Base-by-base conservation (phyloP, 2,888 invertebrate genomes). In the Polydrusus cervinus region DNA sequence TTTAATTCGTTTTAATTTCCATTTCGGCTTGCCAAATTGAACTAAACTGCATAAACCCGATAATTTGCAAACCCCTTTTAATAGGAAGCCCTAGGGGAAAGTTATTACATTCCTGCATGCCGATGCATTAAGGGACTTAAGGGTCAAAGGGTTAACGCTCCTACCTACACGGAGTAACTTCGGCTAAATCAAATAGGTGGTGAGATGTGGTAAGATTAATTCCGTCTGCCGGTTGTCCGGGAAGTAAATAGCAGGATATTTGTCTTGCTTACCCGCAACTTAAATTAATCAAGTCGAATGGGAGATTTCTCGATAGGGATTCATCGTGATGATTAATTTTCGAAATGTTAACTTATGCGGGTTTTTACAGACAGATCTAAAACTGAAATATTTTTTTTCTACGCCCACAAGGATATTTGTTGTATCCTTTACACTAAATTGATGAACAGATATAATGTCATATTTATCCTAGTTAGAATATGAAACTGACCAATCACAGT, bases 181-280 rank as follows among this genome's bases (percentile, higher is more conserved):
- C n/a, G 6, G 3, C 14, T 16, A 60, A 60, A 60, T 60, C 57
- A 60, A 60, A 60, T 60, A 16, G 57, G 57, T 38, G 57, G 38
- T 34, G 34, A 30, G 16, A 60, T 60, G 57, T 60, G 57, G 57
- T 60, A 60, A 60, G 57, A 60, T 60, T 60, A 60, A 60, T 60
- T 60, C 11, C 57, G 38, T 38, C 16, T 38, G 38, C 57, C 38
- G 38, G 38, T 60, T 60, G 10, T 5, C 34, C 34, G 6, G 34
- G 34, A 34, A 34, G 57, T 60, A 60, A 60, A 60, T 60, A 60
- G 57, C 11, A 8, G n/a, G 57, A 38, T 38, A 38, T 60, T 13
- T 25, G 38, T 60, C 57, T 60, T 60, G 38, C 55, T 60, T 60
- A 10, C 13, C 38, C 38, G 9, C 57, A 38, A 18, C 16, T 18